A percentile compares a stretch with the other conserved stretches of the same genome.
phyloP scores from a whole-genome alignment of 2,113 vertebrate genomes.

The Urocynchramus pylzowi region DNA sequence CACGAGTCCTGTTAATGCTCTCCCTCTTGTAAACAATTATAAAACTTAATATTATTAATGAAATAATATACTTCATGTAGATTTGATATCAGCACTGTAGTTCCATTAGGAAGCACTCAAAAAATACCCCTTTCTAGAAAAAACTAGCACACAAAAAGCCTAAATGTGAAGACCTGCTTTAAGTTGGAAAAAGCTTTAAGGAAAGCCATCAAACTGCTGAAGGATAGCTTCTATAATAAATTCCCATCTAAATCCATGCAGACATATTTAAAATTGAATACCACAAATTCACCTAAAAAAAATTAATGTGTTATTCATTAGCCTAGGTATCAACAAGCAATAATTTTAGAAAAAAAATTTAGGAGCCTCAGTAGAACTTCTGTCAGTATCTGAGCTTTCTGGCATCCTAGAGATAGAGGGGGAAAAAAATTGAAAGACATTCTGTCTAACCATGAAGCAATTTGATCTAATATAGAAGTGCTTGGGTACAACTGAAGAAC shows the following conservation, averaged over 20 bases:
- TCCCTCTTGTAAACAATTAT: not conserved
- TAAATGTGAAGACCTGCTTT: not conserved
- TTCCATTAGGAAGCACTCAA: not conserved
- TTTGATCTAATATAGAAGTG: constrained; percentile 31
- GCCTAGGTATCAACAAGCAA: not conserved
- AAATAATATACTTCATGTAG: not conserved
- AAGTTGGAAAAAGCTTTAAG: not conserved
- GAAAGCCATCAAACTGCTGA: not conserved
- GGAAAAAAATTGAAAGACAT: not conserved
- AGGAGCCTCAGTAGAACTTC: not conserved
- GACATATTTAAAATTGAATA: not conserved
- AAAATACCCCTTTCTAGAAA: not conserved
- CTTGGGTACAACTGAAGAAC: constrained; percentile 49
- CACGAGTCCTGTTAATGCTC: not conserved
- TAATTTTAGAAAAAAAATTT: not conserved
- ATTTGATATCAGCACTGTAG: not conserved
- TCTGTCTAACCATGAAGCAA: constrained; percentile 4
- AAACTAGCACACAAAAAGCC: not conserved
- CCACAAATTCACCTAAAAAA: not conserved
- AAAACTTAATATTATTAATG: not conserved
- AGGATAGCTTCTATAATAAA: not conserved
- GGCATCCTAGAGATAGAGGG: not conserved
- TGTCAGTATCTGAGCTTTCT: not conserved
- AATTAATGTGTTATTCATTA: not conserved
- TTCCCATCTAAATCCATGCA: not conserved